Evolutionary conservation across 2,797 vertebrate genomes (phyloP).

Genomic region (Chrosomus eos): DNA sequence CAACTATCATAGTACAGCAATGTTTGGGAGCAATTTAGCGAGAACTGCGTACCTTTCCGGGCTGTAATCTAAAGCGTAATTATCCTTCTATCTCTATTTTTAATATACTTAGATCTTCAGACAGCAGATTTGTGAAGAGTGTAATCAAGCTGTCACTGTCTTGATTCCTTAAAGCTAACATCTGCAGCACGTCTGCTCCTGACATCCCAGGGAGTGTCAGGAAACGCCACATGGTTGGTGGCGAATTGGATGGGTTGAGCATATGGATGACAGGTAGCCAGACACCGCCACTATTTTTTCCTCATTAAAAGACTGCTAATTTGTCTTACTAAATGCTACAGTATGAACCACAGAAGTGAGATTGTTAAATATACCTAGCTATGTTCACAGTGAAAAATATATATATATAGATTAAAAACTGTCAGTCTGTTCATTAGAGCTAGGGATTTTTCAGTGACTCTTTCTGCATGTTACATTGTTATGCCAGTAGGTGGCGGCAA

Average conservation of each 20-base stretch:
- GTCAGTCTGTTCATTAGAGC: neutral
- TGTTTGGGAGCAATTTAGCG: too few species aligned
- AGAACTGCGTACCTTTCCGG: too few species aligned
- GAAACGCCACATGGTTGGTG: conserved; percentile 49
- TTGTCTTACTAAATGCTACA: neutral
- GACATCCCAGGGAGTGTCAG: conserved; percentile 66
- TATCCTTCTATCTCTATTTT: conserved; percentile 6
- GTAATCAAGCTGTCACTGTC: conserved; percentile 76
- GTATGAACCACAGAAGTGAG: neutral
- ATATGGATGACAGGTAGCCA: conserved; percentile 45
- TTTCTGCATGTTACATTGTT: neutral
- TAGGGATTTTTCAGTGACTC: neutral
- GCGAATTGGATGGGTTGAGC: conserved; percentile 38
- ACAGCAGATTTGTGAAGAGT: conserved; percentile 57
- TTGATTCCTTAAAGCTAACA: conserved; percentile 66
- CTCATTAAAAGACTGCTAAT: conserved; percentile 23
- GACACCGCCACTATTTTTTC: neutral
- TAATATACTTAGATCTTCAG: conserved; percentile 44
- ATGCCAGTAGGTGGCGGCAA: neutral
- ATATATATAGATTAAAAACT: neutral
- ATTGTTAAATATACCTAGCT: neutral
- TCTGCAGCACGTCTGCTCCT: conserved; percentile 69
- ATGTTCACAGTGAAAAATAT: neutral
- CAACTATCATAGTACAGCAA: too few species aligned
- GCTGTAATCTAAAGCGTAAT: too few species aligned